phyloP scores from a whole-genome alignment of 2,888 invertebrate species.

The Asteroscopus sphinx region DNA sequence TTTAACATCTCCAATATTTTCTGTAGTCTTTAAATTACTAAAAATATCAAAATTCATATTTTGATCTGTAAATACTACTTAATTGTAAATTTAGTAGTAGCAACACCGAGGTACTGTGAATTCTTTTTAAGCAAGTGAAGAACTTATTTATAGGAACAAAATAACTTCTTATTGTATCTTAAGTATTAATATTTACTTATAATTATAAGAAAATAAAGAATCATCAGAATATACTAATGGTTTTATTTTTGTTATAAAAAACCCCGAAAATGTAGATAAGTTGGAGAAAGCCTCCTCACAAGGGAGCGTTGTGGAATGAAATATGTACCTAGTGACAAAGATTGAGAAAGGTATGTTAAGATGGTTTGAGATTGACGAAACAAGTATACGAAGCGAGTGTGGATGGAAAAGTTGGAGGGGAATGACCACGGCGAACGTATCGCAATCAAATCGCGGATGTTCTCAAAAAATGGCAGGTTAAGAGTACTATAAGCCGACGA shows the following conservation, averaged over 20 bases:
- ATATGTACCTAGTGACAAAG: too few species aligned
- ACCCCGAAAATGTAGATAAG: too few species aligned
- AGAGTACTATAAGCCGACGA: too few species aligned
- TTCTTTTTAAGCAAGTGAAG: constrained; percentile 47
- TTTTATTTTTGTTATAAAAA: constrained; percentile 35
- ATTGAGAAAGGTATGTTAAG: too few species aligned
- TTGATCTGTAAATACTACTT: constrained; percentile 63
- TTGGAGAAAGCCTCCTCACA: too few species aligned
- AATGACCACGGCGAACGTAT: too few species aligned
- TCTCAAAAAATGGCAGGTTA: too few species aligned
- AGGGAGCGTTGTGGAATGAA: too few species aligned
- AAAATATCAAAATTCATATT: constrained; percentile 45
- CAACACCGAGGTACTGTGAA: constrained; percentile 57
- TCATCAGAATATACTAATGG: constrained; percentile 49
- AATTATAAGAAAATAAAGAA: constrained; percentile 65
- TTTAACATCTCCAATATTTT: constrained; percentile 26
- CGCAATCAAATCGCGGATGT: too few species aligned
- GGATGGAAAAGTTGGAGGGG: too few species aligned
- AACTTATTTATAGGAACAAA: constrained; percentile 62
- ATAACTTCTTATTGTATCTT: constrained; percentile 60
- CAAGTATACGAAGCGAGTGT: too few species aligned
- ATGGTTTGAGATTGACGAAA: too few species aligned
- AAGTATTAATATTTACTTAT: constrained; percentile 64
- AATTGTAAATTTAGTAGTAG: constrained; percentile 56
- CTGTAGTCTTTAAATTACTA: constrained; percentile 33